Evolutionary conservation across 2,888 invertebrate genomes (phyloP), one percentile per base, ranked within the genome.

Genomic region (Spilarctia lutea): DNA sequence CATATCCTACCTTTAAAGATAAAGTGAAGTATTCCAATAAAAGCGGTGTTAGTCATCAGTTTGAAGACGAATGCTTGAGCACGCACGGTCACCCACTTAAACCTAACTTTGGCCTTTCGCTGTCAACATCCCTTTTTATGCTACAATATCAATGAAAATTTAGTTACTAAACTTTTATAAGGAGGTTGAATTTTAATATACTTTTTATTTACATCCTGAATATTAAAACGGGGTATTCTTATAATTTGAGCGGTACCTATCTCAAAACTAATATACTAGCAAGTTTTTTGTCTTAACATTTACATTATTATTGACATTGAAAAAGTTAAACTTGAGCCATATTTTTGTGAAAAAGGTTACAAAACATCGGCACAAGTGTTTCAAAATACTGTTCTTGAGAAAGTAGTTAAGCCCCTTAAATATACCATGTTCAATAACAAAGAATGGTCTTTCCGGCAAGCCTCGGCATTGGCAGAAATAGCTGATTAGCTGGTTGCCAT

Each of bases 31-130:
- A 30, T 30, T 30, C 63, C 71, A 68, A 67, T 68, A 67, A 39
- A 66, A 30, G 30, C 39, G 30, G 42, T 60, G 72, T 66, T 48
- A 52, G 70, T 72, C 75, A 75, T 72, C 73, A 66, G 27, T 73
- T 70, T 75, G 33, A 70, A 75, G 72, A 72, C 69, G n/a, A 73
- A 70, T 48, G 63, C 70, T 75, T 75, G 66, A 75, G 66, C 75
- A 75, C 83, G 85, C 73, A 72, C 84, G 76, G 80, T 81, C 83
- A 81, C 78, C 80, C 74, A 79, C 81, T 67, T 24, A 63, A 10
- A n/a, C 45, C 48, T 35, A 66, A 63, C 67, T 72, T 72, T 75
- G 42, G 45, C 48, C 63, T 45, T 60, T 70, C 42, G 35, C 45
- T 24, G 42, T 30, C 56, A 63, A 72, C 18, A 73, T 33, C 30